phyloP scores from a whole-genome alignment of 2,888 invertebrate species.

The Tetanocera ferruginea region DNA sequence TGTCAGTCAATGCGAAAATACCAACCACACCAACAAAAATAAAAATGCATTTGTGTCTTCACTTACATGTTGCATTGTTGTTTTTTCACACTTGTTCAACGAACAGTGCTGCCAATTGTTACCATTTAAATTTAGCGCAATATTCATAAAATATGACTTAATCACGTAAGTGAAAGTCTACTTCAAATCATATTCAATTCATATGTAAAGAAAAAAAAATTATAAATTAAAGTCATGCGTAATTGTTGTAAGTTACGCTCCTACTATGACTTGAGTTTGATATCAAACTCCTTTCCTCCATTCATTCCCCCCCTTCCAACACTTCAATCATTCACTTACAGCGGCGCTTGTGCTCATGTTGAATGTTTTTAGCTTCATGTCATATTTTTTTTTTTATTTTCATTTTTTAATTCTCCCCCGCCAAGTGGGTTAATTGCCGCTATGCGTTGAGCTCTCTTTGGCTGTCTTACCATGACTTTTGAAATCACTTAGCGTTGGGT shows the following conservation, averaged over 20 bases:
- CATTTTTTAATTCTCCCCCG: not conserved
- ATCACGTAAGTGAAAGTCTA: conserved; percentile 7
- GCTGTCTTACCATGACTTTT: not conserved
- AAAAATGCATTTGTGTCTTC: not conserved
- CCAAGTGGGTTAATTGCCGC: conserved; percentile 10
- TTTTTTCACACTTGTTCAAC: not conserved
- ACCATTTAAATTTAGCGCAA: not conserved
- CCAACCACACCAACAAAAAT: no score
- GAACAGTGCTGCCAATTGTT: conserved; percentile 9
- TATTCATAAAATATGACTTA: no score
- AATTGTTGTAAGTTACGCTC: no score
- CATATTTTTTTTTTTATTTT: not conserved
- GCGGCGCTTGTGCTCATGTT: no score
- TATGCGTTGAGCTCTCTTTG: not conserved
- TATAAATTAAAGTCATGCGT: no score
- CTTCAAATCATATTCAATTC: not conserved
- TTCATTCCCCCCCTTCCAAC: not conserved
- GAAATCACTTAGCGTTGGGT: not conserved
- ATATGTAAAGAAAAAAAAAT: not conserved
- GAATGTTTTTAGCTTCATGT: no score
- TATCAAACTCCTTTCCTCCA: not conserved
- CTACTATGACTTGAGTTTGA: no score
- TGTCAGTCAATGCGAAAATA: no score
- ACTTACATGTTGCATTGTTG: not conserved
- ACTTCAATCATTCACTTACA: not conserved